A percentile compares a stretch with the other conserved stretches of the same genome.
Conservation (phyloP, 92 coral and sea anemone genomes). For the Actinostola sp. region DNA sequence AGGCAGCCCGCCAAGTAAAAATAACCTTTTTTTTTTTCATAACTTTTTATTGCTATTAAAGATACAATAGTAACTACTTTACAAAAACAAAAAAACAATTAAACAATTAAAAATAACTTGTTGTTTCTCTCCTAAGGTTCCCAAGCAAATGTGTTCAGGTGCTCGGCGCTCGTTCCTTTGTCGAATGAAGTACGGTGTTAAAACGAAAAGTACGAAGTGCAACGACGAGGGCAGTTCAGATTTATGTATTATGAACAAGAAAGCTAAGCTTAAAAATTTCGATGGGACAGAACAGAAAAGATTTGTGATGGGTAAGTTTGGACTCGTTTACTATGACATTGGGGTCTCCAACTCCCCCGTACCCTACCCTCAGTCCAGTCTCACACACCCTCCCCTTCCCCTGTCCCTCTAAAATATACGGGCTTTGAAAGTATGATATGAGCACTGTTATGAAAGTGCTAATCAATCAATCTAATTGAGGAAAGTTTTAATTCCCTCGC, state of each 20-base stretch:
- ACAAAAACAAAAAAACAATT: too few relatives aligned
- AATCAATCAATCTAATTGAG: neutral
- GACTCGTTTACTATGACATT: too few relatives aligned
- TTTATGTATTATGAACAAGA: conserved; percentile 56
- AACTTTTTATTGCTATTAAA: too few relatives aligned
- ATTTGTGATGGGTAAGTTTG: conserved; percentile 67
- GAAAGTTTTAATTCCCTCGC: too few relatives aligned
- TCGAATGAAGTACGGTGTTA: conserved; percentile 78
- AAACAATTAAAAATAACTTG: too few relatives aligned
- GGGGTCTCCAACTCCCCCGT: neutral
- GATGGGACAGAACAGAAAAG: conserved; percentile 59
- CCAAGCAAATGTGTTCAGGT: conserved; percentile 72
- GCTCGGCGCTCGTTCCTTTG: conserved; percentile 90
- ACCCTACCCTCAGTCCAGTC: neutral
- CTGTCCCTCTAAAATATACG: too few relatives aligned
- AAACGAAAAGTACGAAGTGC: conserved; percentile 36
- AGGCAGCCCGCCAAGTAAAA: too few relatives aligned
- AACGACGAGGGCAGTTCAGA: conserved; percentile 31
- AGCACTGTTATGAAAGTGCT: too few relatives aligned
- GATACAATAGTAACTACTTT: too few relatives aligned
- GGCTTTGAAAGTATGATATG: too few relatives aligned
- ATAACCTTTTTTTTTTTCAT: too few relatives aligned
- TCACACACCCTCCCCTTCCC: too few relatives aligned
- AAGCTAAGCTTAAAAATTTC: conserved; percentile 49
- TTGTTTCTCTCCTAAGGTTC: neutral